phyloP scores from a whole-genome alignment of 1,140 invertebrate species.

The Eriosoma lanigerum region DNA sequence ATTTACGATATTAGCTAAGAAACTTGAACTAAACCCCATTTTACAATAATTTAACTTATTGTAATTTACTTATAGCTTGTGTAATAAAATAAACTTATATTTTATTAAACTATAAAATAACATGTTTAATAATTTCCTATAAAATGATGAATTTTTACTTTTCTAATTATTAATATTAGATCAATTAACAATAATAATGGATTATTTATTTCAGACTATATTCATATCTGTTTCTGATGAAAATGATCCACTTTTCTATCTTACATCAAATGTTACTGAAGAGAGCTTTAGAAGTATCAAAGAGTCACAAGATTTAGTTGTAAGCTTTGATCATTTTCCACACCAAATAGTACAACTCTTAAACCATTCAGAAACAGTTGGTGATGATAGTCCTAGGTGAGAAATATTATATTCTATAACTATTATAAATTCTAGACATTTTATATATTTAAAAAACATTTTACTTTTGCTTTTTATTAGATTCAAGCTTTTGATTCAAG shows the following conservation, averaged over 20 bases:
- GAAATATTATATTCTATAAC: neutral
- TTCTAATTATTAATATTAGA: too few species aligned
- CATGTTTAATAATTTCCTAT: too few species aligned
- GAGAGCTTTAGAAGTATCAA: conserved; percentile 39
- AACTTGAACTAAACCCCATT: too few species aligned
- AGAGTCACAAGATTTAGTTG: conserved; percentile 45
- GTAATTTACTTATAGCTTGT: too few species aligned
- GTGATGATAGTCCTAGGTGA: conserved; percentile 21
- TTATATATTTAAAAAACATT: too few species aligned
- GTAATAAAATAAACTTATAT: too few species aligned
- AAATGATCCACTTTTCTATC: conserved; percentile 41
- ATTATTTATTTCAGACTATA: conserved; percentile 16
- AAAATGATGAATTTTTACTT: too few species aligned
- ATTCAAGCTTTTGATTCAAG: conserved; percentile 45
- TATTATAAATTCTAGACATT: neutral
- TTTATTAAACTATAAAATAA: too few species aligned
- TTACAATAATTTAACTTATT: too few species aligned
- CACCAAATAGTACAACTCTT: conserved; percentile 44
- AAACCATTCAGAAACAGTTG: conserved; percentile 25
- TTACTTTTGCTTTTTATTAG: neutral
- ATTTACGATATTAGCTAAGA: too few species aligned
- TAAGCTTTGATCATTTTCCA: conserved; percentile 39
- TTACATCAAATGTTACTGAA: conserved; percentile 34
- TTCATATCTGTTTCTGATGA: conserved; percentile 43
- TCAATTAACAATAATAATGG: neutral